Evolutionary conservation across 2,113 vertebrate genomes (phyloP).

Genomic region (Sinocyclocheilus maitianheensis): DNA sequence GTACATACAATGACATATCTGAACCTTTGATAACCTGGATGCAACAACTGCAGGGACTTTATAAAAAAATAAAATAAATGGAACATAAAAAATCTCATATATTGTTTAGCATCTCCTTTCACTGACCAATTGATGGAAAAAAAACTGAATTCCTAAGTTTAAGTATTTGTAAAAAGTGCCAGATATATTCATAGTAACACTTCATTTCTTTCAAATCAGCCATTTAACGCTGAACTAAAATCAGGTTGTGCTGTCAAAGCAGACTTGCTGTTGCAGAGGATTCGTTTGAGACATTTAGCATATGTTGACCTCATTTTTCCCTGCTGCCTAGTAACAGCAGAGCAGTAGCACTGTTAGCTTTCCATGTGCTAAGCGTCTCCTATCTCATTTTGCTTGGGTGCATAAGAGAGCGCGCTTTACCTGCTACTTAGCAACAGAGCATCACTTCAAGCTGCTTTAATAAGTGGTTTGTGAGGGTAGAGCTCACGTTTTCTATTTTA

Average conservation of each 20-base stretch:
- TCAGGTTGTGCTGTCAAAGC: not conserved
- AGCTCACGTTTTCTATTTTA: slow-evolving; percentile 25
- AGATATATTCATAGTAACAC: not conserved
- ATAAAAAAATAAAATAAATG: not conserved
- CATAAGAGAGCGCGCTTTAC: slow-evolving; percentile 34
- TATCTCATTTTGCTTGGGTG: slow-evolving; percentile 22
- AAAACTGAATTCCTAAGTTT: not conserved
- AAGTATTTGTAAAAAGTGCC: not conserved
- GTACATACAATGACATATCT: not conserved
- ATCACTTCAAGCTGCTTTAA: slow-evolving; percentile 42
- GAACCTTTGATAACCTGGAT: not conserved
- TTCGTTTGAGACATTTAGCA: slow-evolving; percentile 27
- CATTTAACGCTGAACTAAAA: not conserved
- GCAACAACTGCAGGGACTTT: not conserved
- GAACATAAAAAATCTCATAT: not conserved
- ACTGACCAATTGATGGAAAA: not conserved
- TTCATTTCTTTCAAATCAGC: not conserved
- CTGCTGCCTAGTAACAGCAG: slow-evolving; percentile 5
- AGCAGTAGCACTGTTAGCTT: not conserved
- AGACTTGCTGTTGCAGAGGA: slow-evolving; percentile 10
- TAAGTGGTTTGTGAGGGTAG: not conserved
- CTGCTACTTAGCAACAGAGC: slow-evolving; percentile 40
- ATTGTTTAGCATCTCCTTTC: not conserved
- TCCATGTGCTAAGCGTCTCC: not conserved
- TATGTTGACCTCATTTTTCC: slow-evolving; percentile 34